These are phyloP conservation scores for Sphaeramia orbicularis DNA, from an alignment of 2,797 vertebrate species.

Conservation along the genomic window DNA sequence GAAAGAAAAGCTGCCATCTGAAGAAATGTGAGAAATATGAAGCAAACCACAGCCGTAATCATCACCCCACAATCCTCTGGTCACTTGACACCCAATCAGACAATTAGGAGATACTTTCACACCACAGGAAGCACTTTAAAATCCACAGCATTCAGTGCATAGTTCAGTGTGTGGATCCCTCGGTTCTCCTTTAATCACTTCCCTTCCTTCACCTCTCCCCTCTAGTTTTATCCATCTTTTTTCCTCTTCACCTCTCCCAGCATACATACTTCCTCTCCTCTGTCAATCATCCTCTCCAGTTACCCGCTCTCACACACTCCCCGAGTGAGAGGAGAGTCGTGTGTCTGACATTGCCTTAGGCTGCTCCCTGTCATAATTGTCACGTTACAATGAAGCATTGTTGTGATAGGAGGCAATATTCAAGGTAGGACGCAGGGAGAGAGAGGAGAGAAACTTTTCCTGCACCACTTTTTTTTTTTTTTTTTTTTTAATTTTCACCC, in stretches of 20 bases:
- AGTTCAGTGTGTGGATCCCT: slow-evolving; percentile 24
- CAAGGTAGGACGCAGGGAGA: slow-evolving; percentile 53
- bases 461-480: slow-evolving; percentile 2
- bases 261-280: slow-evolving; percentile 35
- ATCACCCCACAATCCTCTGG: slow-evolving; percentile 37
- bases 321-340: slow-evolving; percentile 40
- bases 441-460: slow-evolving; percentile 62
- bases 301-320: slow-evolving; percentile 48
- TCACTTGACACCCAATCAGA: slow-evolving; percentile 45
- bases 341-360: slow-evolving; percentile 81
- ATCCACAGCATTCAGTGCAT: slow-evolving; percentile 56
- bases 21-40: slow-evolving; percentile 13
- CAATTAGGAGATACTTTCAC: slow-evolving; percentile 48
- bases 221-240: slow-evolving; percentile 34
- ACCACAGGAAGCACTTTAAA: slow-evolving; percentile 58
- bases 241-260: slow-evolving; percentile 33
- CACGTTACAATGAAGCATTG: slow-evolving; percentile 69
- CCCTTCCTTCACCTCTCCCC: slow-evolving; percentile 18
- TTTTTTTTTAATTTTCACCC: slow-evolving; percentile 11
- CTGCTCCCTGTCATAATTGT: slow-evolving; percentile 73
- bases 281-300: slow-evolving; percentile 69
- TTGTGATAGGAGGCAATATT: slow-evolving; percentile 70
- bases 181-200: slow-evolving; percentile 46
- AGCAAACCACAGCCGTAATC: slow-evolving; percentile 23
- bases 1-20: slow-evolving; percentile 30